Evolutionary conservation across 2,113 vertebrate species (phyloP).

Genomic region (Nannospalax galili): DNA sequence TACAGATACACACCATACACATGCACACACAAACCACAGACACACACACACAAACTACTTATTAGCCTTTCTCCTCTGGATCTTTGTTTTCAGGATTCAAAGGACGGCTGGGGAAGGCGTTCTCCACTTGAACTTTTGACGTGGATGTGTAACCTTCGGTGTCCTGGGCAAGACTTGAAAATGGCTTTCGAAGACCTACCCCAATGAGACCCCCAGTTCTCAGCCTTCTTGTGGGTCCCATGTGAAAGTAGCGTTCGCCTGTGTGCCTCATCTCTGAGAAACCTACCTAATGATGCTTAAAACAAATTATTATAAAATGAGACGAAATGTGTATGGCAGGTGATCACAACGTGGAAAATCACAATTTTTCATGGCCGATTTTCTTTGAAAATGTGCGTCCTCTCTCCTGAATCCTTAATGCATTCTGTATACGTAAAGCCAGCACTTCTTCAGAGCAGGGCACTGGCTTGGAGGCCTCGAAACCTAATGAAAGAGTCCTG

Average conservation of each 20-base stretch:
- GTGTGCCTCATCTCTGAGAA: constrained; percentile 60
- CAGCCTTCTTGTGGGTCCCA: constrained; percentile 56
- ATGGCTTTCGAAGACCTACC: background rate
- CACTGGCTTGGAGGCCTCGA: constrained; percentile 73
- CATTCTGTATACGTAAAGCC: constrained; percentile 79
- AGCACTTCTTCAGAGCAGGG: constrained; percentile 75
- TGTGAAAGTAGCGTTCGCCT: constrained; percentile 53
- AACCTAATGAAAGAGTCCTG: constrained; percentile 82
- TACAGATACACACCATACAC: too few relatives aligned
- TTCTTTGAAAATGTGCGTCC: constrained; percentile 78
- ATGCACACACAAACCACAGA: background rate
- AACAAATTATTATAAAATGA: constrained; percentile 86
- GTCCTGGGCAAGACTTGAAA: background rate
- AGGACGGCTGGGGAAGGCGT: background rate
- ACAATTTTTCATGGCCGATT: constrained; percentile 79
- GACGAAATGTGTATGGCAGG: constrained; percentile 58
- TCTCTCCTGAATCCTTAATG: constrained; percentile 70
- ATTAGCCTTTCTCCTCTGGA: background rate
- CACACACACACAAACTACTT: background rate
- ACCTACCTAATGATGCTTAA: constrained; percentile 83
- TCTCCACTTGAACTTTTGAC: background rate
- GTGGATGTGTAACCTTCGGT: background rate
- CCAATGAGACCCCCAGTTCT: background rate
- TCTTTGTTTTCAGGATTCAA: background rate
- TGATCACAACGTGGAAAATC: constrained; percentile 81